Base-by-base conservation (phyloP, 2,888 invertebrate species). In the Pecten maximus region DNA sequence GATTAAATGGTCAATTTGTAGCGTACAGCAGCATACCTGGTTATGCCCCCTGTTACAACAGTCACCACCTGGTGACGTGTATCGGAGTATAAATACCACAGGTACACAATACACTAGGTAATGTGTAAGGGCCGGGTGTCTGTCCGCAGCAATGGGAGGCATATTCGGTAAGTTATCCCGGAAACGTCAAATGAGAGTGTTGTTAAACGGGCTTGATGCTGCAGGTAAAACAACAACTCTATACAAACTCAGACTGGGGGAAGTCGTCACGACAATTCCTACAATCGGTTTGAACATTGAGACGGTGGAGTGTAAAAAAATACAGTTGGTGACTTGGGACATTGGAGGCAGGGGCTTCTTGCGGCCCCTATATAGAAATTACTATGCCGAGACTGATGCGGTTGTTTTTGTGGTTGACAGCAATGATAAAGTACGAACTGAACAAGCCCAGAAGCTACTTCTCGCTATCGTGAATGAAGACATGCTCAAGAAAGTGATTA, bases 271-370 rank as follows among this genome's bases (percentile, higher is more conserved):
- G 8, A 94, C 94, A 2, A 94, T 94, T 87, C 95, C 95, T 12
- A 95, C 95, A 0, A 94, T 95, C 35, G 94, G 94, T 23, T 94
- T 94, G 89, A 95, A 95, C 88, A 92, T 95, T 0, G 94, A 94
- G 86, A 93, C 92, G 6, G 48, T 94, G 0, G 88, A 91, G 10
- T 88, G 92, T 87, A 94, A 93, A 28, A 92, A 93, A 40, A 39
- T 93, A 16, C 40, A 60, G 2, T 86, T 94, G 2, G 92, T 90
- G n/a, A 92, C 93, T 0, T 95, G 94, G 94, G 95, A 95, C 89
- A 92, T 95, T 2, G 94, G 95, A 0, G 91, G 93, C 0, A 90
- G 95, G 12, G 93, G 92, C 87, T 94, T 94, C 91, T 91, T 91
- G 2, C 90, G 95, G 0, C 91, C 93, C 0, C 91, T 95, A 2